Conservation (phyloP, 1,140 invertebrate genomes). For the Apolygus lucorum region DNA sequence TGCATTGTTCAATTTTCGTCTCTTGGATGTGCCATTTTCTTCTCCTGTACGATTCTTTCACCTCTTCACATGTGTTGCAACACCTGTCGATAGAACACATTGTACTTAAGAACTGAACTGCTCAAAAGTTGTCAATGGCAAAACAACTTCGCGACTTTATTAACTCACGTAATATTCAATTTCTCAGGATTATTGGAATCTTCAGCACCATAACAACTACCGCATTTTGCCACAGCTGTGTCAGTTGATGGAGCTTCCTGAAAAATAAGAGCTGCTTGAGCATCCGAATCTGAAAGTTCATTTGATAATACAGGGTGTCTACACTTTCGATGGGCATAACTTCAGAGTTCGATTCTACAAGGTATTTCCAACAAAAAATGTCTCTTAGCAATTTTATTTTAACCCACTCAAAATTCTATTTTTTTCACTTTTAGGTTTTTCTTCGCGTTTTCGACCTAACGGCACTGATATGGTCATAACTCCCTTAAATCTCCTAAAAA, state of each 20-base stretch:
- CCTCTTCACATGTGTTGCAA: constrained; percentile 95
- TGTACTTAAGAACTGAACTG: too few relatives aligned
- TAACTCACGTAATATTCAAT: constrained; percentile 31
- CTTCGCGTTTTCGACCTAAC: too few relatives aligned
- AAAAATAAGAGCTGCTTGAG: constrained; percentile 25
- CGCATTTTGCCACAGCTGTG: constrained; percentile 43
- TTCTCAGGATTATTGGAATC: constrained; percentile 36
- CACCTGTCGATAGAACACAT: too few relatives aligned
- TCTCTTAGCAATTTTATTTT: too few relatives aligned
- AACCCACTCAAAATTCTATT: too few relatives aligned
- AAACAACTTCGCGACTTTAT: neutral
- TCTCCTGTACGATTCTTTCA: constrained; percentile 80
- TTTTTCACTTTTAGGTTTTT: too few relatives aligned
- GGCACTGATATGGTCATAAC: too few relatives aligned
- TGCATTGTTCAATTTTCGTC: constrained; percentile 80
- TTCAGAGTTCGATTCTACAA: too few relatives aligned
- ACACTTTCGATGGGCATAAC: neutral
- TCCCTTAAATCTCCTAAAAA: too few relatives aligned
- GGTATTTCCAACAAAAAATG: too few relatives aligned
- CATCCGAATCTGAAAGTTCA: constrained; percentile 7
- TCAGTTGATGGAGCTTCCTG: neutral
- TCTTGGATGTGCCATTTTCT: constrained; percentile 80
- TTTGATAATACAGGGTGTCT: neutral
- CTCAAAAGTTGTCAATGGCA: neutral
- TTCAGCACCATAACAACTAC: constrained; percentile 79